Evolutionary conservation across 2,888 invertebrate genomes (phyloP), one percentile per base, ranked within the genome.

Genomic region (Trypoxylon attenuatum): DNA sequence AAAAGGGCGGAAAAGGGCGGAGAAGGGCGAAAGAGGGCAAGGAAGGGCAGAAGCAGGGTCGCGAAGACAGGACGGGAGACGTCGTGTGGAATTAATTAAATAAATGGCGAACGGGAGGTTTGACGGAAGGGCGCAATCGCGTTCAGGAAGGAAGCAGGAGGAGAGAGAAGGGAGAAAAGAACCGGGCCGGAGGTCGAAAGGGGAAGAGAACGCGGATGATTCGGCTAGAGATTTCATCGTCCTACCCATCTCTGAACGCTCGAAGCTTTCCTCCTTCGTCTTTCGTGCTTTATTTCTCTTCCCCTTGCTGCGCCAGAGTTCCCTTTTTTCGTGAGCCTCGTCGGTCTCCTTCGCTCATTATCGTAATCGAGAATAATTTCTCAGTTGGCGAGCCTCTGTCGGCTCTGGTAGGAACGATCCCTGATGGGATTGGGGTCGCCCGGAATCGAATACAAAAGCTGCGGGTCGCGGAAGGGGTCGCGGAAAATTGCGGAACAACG

Each of bases 351-450:
- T 42, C 49, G 29, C 66, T 70, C 76, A 71, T 78, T 77, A 75
- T 66, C 75, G 71, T 73, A 72, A 78, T 75, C 72, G 67, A 62
- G 70, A 69, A 65, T 58, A 73, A 78, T 78, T 73, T 72, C 63
- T 77, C 75, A 69, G 64, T 56, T 41, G 55, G 45, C 62, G 63
- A 41, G 23, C 23, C 52, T 25, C 54, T 27, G 51, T 55, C 51
- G 54, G 54, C 56, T 46, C 56, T 41, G 43, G 33, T 6, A 55
- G 56, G 63, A 55, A 45, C 49, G 53, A 56, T 50, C 53, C 59
- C 29, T 39, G 42, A 25, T 49, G 54, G 54, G 54, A 65, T 74
- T 67, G 63, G 64, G 62, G 61, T 56, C 65, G 55, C 38, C 49
- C 52, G 50, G 53, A 53, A 53, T 62, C 66, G 58, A 50, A 57